Evolutionary conservation across 2,797 vertebrate species (phyloP), one percentile per base, ranked within the genome.

Genomic region (Martes flavigula): DNA sequence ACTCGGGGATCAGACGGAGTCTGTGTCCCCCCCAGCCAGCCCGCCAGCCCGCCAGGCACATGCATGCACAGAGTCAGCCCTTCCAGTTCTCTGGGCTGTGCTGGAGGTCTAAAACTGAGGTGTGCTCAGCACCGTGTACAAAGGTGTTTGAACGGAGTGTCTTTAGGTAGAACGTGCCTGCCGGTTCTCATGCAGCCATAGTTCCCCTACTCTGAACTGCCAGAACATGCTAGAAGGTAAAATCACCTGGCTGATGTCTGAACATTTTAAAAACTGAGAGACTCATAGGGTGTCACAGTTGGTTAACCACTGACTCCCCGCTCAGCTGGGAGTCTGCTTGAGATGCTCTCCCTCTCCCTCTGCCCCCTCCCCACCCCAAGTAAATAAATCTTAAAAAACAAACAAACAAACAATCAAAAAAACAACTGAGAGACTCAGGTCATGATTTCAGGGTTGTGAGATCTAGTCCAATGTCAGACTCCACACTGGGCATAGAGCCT

Each of bases 31-130:
- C 6, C 48, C 32, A 54, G 23, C 27, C 73, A 20, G 43, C 27
- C 46, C 32, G 54, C 48, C 30, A 54, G 25, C 27, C 30, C 35
- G 13, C 15, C 46, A 48, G 64, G 35, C 62, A 86, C 25, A 20
- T 0, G 7, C 11, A 18, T 1, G 1, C 43, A 18, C 51, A 25
- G 13, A 5, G 13, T 27, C 23, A 43, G 21, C 35, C 17, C 40
- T 35, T 25, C 21, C 68, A 30, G 21, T 32, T 20, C 32, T 90
- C 64, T 32, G 15, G 35, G 64, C 43, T 35, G 17, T 54, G 1
- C 0, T 21, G 64, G 40, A 7, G 25, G 35, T 32, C 91, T 91
- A 78, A 48, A 14, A 35, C 48, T 48, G 64, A 40, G 1, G 8
- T 43, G 51, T 66, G 48, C 23, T 23, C n/a, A n/a, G 58, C 32